Base-by-base conservation (phyloP, 2,797 vertebrate species). In the Catostomus latipinnis region DNA sequence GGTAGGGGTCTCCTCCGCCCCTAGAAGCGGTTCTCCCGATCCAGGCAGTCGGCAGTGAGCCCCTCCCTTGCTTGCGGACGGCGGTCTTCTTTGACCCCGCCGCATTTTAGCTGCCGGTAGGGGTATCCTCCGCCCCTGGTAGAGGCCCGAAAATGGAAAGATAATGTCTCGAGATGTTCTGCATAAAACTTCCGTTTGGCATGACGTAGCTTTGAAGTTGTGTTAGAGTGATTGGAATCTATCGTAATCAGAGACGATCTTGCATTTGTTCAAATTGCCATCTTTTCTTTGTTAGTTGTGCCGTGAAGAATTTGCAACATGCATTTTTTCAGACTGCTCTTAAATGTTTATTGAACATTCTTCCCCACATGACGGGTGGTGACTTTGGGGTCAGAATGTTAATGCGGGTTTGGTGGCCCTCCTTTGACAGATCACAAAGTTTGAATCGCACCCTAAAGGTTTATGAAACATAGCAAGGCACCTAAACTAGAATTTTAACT, bases 281-380 rank as follows among this genome's bases (percentile, higher is more conserved):
- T 88, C 88, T 75, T 70, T 74, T 68, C 93, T 3, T 34, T 34
- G 34, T 95, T 95, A 93, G 93, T 93, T 91, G 86, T 88, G 85
- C 87, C 94, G 91, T 90, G 90, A 95, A 94, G 92, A 95, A 95
- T 95, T 94, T 85, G 54, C 90, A 90, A 91, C 93, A 90, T 94
- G 90, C 87, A 88, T 68, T 74, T 68, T 78, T 68, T 90, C 34
- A 34, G 34, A 93, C 93, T 94, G 91, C 84, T 72, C 87, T 94
- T 93, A 93, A 94, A 92, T 94, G 93, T 94, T 96, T 96, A 94
- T 94, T 92, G 92, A 91, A 86, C 86, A 71, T 89, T 94, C 91
- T 89, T 92, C 72, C 88, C 76, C 74, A 82, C 81, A 90, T 6
- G 34, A 34, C 34, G 34, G 34, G 90, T 88, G 70, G 87, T 81